phyloP scores from a whole-genome alignment of 2,113 vertebrate genomes.

The Pholis gunnellus region DNA sequence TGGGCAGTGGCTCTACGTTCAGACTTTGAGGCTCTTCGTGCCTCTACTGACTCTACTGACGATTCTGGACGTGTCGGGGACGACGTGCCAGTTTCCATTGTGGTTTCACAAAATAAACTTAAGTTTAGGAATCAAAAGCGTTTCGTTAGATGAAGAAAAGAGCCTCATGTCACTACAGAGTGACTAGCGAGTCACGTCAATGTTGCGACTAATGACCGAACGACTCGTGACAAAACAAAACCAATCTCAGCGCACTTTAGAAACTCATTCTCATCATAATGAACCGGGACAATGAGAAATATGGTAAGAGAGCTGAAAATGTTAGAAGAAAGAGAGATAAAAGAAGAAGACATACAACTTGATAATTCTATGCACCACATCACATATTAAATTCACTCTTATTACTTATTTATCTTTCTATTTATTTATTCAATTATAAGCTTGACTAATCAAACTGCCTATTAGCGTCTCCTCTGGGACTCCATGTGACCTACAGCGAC shows the following conservation, averaged over 20 bases:
- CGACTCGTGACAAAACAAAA: not conserved
- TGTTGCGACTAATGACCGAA: no score
- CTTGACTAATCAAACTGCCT: conserved; percentile 14
- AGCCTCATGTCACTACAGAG: no score
- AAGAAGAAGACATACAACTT: not conserved
- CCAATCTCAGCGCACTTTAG: not conserved
- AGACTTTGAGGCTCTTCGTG: no score
- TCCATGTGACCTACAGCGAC: not conserved
- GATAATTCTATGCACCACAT: not conserved
- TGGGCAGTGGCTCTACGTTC: no score
- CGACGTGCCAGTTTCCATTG: no score
- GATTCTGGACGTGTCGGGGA: no score
- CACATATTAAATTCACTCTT: not conserved
- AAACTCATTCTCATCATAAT: not conserved
- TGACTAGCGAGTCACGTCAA: no score
- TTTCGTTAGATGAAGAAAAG: no score
- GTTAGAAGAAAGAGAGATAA: no score
- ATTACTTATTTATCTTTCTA: conserved; percentile 8
- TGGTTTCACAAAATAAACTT: no score
- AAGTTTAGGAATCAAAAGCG: no score
- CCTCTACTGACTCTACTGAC: no score
- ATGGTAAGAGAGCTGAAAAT: not conserved
- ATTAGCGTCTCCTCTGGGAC: not conserved
- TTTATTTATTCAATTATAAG: conserved; percentile 37
- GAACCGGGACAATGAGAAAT: not conserved